Evolutionary conservation across 2,797 vertebrate species (phyloP), one percentile per base, ranked within the genome.

Genomic region (Labroides dimidiatus): DNA sequence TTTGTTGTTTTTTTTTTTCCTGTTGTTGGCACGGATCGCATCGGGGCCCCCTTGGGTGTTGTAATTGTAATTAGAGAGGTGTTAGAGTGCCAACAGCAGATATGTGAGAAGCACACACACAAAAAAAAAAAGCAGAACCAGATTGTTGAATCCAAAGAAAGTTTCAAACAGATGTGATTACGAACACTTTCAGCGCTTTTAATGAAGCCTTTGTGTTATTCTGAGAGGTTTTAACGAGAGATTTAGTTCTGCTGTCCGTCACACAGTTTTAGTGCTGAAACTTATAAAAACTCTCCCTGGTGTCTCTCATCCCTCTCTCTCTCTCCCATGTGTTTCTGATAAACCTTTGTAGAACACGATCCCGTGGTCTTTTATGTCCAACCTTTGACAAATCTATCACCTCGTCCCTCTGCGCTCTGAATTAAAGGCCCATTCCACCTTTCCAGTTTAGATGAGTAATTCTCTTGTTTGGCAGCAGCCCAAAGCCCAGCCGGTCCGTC

Each of bases 341-440:
- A 83, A 89, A 72, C 79, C 74, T 69, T 85, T 83, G 86, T 86
- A 63, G 67, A 89, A 90, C 87, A 80, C 58, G 78, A 89, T 87
- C 81, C 81, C 54, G 4, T 2, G 64, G 73, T 83, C 84, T 85
- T 86, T 91, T 82, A 86, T 86, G 78, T 82, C 64, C 82, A 84
- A 85, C 86, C 91, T 91, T 89, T 88, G 83, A 88, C 88, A 87
- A 84, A 91, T 91, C 87, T 87, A 87, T 92, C 91, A 91, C 84
- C 87, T 87, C 62, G 57, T 89, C 72, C 76, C 72, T 85, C 82
- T 60, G 13, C 68, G 83, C 81, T 85, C 84, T 79, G 86, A 87
- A 90, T 90, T 91, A 91, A 91, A 92, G 85, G 78, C 82, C 82
- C 87, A 89, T 90, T 92, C 79, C 86, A 87, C 84, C 84, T 87